Conservation (phyloP, 1,140 invertebrate species). For the Carposina sasakii region DNA sequence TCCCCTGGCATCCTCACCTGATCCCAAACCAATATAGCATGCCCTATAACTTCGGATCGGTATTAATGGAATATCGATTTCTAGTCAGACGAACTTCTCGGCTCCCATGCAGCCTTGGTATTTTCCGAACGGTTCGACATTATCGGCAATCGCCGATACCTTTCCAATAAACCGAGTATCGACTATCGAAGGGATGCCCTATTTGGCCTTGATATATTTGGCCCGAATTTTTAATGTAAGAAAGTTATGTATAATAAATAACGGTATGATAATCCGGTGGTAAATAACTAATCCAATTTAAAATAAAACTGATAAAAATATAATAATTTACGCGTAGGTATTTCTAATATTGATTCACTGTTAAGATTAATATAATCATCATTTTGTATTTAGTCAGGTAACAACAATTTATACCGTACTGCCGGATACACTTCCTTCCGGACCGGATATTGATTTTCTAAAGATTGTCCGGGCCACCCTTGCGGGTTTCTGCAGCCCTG, state of each 20-base stretch:
- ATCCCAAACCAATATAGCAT: conserved; percentile 41
- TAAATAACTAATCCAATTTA: no score
- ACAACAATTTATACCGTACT: no score
- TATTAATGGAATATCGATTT: conserved; percentile 70
- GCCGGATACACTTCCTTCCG: no score
- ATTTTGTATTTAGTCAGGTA: no score
- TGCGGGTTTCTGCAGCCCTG: conserved; percentile 28
- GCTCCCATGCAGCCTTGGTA: conserved; percentile 62
- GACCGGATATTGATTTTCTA: conserved; percentile 35
- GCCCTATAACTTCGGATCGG: conserved; percentile 43
- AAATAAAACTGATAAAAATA: no score
- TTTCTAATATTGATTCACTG: no score
- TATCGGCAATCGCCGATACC: conserved; percentile 71
- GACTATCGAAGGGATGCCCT: conserved; percentile 16
- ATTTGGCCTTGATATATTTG: neutral
- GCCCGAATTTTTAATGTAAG: no score
- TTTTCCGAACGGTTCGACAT: conserved; percentile 72
- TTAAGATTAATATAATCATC: no score
- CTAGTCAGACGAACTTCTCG: conserved; percentile 55
- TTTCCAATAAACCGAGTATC: conserved; percentile 48
- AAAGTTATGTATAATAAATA: neutral
- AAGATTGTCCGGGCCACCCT: conserved; percentile 1
- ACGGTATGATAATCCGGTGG: no score
- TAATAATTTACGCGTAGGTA: no score
- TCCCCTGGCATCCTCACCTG: conserved; percentile 34